Conservation (phyloP, 2,888 invertebrate genomes). For the Agriopis aurantiaria region DNA sequence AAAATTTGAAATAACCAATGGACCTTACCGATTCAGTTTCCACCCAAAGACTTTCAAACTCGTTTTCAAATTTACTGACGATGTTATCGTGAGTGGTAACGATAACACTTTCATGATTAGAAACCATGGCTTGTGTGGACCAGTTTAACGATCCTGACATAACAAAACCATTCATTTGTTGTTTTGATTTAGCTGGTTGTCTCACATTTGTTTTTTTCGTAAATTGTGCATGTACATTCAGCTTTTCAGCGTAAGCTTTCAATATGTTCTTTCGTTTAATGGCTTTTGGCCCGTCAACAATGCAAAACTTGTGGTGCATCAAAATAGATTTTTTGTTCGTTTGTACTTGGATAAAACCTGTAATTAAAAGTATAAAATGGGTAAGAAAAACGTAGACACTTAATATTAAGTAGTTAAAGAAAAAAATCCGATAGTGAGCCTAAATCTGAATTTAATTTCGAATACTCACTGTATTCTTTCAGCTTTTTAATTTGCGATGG, state of each 20-base stretch:
- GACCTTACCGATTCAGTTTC: constrained; percentile 74
- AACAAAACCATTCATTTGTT: constrained; percentile 76
- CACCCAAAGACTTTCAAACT: constrained; percentile 89
- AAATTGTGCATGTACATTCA: constrained; percentile 72
- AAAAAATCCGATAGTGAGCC: neutral
- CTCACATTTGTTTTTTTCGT: constrained; percentile 53
- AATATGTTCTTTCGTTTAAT: constrained; percentile 72
- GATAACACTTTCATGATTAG: constrained; percentile 90
- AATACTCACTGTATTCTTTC: constrained; percentile 78
- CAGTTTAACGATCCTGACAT: constrained; percentile 92
- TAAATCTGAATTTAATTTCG: neutral
- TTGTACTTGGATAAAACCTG: constrained; percentile 83
- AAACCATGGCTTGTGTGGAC: constrained; percentile 90
- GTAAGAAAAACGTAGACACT: too few species aligned
- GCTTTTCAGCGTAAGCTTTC: constrained; percentile 75
- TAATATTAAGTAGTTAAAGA: neutral
- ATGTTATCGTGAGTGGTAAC: constrained; percentile 86
- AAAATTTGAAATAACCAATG: neutral
- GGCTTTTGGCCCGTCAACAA: constrained; percentile 87
- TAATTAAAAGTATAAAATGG: constrained; percentile 26
- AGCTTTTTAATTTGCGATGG: constrained; percentile 80
- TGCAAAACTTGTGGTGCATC: constrained; percentile 94
- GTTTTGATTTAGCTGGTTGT: constrained; percentile 59
- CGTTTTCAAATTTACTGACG: constrained; percentile 84
- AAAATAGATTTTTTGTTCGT: constrained; percentile 82